phyloP scores from a whole-genome alignment of 2,797 vertebrate genomes.

The Chloroceryle amazona region DNA sequence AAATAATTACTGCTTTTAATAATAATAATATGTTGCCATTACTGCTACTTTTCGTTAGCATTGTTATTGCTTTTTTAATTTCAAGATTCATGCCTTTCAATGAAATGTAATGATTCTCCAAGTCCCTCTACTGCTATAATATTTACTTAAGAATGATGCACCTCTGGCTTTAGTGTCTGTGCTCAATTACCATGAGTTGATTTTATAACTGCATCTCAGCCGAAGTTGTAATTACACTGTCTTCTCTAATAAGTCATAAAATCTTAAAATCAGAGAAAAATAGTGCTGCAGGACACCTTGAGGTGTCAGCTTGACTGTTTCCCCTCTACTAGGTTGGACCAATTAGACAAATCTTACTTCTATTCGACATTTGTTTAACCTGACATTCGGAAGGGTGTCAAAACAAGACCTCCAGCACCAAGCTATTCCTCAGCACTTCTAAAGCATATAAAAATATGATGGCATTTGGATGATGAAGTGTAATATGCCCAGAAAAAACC shows the following conservation, averaged over 20 bases:
- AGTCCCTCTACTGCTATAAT: not conserved
- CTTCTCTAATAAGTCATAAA: constrained; percentile 50
- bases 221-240: constrained; percentile 23
- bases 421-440: not conserved
- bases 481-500: not conserved
- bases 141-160: constrained; percentile 23
- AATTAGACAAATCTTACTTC: constrained; percentile 32
- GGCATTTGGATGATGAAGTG: not conserved
- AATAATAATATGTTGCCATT: not conserved
- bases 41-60: not conserved
- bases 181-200: constrained; percentile 26
- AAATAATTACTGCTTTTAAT: constrained; percentile 35
- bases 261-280: not conserved
- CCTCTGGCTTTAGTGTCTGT: constrained; percentile 22
- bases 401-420: constrained; percentile 26
- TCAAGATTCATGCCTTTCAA: not conserved
- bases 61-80: constrained; percentile 27
- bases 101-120: constrained; percentile 17
- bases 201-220: constrained; percentile 46
- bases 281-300: constrained; percentile 30
- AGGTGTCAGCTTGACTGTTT: constrained; percentile 10
- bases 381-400: constrained; percentile 40
- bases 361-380: constrained; percentile 50
- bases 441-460: not conserved
- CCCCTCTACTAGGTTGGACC: not conserved